phyloP scores from a whole-genome alignment of 2,797 vertebrate genomes.

The Heterohyrax brucei region DNA sequence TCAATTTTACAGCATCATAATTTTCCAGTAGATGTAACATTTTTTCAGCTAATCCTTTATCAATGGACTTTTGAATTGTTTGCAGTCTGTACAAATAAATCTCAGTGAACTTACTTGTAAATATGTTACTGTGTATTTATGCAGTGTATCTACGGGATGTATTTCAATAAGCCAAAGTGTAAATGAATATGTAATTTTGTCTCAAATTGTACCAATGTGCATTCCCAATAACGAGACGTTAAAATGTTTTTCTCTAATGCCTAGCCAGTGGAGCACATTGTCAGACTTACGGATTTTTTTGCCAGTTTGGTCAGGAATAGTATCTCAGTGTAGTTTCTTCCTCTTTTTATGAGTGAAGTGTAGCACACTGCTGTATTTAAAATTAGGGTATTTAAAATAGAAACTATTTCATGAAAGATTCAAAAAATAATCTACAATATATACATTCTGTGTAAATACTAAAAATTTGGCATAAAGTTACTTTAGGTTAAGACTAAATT shows the following conservation, averaged over 20 bases:
- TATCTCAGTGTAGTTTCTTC: conserved; percentile 20
- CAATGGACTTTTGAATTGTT: conserved; percentile 16
- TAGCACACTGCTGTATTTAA: not conserved
- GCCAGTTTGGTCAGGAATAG: not conserved
- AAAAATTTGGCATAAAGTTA: not conserved
- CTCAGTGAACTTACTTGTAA: conserved; percentile 21
- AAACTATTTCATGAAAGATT: conserved; percentile 8
- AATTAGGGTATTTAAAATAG: not conserved
- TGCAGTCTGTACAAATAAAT: conserved; percentile 37
- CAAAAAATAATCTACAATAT: not conserved
- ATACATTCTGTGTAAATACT: not conserved
- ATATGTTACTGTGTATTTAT: conserved; percentile 17
- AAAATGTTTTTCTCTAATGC: not conserved
- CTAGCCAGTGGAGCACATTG: not conserved
- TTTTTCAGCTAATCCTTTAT: not conserved
- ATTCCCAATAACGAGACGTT: not conserved
- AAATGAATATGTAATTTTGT: conserved; percentile 36
- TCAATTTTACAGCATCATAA: conserved; percentile 34
- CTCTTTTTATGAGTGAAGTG: conserved; percentile 14
- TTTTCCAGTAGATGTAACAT: not conserved
- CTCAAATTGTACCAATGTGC: conserved; percentile 40
- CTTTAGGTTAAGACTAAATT: not conserved
- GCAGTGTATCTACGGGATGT: not conserved
- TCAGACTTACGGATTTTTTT: not conserved
- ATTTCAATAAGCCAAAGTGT: not conserved